phyloP scores from a whole-genome alignment of 2,113 vertebrate species.

The Eupsittula cactorum region DNA sequence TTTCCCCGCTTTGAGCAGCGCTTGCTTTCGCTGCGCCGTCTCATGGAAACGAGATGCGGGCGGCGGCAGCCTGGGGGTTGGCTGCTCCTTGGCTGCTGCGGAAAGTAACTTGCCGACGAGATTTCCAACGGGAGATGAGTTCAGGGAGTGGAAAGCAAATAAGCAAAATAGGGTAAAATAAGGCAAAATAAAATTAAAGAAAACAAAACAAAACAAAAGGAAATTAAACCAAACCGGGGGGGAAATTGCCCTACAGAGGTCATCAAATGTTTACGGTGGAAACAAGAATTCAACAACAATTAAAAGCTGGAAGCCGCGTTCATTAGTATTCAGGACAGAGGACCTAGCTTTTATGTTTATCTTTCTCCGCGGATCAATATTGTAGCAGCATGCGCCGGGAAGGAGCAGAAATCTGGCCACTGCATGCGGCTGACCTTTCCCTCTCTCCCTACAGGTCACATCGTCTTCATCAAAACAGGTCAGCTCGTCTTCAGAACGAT shows the following conservation, averaged over 20 bases:
- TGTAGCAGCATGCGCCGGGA: slow-evolving; percentile 83
- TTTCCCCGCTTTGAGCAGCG: slow-evolving; percentile 10
- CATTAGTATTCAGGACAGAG: slow-evolving; percentile 76
- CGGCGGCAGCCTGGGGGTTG: neutral
- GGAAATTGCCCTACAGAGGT: neutral
- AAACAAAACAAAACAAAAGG: neutral
- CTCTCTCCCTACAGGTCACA: slow-evolving; percentile 83
- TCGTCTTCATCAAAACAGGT: slow-evolving; percentile 76
- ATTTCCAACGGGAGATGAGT: neutral
- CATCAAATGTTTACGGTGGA: slow-evolving; percentile 25
- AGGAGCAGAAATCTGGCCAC: slow-evolving; percentile 82
- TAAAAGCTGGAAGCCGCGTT: slow-evolving; percentile 60
- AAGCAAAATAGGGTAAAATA: neutral
- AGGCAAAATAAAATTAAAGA: neutral
- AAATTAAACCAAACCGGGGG: neutral
- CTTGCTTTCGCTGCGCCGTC: neutral
- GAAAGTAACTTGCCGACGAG: slow-evolving; percentile 9
- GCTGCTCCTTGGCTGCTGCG: neutral
- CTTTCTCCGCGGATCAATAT: slow-evolving; percentile 89
- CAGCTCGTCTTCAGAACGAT: slow-evolving; percentile 67
- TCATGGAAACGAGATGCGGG: neutral
- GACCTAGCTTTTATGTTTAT: slow-evolving; percentile 75
- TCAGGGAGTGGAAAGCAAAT: fast-evolving
- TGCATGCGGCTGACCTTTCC: slow-evolving; percentile 87
- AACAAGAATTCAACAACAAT: slow-evolving; percentile 66